These are phyloP conservation scores for Bedellia somnulentella DNA, from an alignment of 2,888 invertebrate species.

Conservation along the genomic window DNA sequence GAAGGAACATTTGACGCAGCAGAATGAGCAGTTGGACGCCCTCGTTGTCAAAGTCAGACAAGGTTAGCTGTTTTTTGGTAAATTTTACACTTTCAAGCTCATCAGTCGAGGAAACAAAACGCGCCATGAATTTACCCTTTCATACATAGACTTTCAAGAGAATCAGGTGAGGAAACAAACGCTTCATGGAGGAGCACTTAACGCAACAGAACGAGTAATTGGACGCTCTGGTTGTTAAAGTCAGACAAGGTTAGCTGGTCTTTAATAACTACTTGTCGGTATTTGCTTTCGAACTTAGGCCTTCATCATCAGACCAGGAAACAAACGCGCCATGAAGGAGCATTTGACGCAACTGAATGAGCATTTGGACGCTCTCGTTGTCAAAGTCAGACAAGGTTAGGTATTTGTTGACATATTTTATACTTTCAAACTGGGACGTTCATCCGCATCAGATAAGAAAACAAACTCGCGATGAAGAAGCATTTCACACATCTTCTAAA, in stretches of 20 bases:
- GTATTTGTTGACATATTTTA: no score
- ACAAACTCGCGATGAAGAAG: no score
- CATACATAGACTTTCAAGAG: constrained; percentile 76
- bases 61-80: no score
- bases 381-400: constrained; percentile 62
- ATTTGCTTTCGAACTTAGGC: no score
- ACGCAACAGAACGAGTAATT: constrained; percentile 78
- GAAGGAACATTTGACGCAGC: constrained; percentile 82
- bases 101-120: no score
- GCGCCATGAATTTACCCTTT: no score
- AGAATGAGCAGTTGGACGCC: constrained; percentile 82
- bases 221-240: constrained; percentile 79
- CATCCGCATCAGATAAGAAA: no score
- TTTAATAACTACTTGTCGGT: no score
- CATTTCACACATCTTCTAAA: no score
- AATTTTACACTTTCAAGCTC: no score
- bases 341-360: constrained; percentile 78
- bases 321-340: constrained; percentile 88
- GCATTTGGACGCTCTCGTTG: constrained; percentile 82
- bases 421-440: no score
- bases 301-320: constrained; percentile 69
- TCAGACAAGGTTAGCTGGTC: constrained; percentile 49
- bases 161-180: constrained; percentile 72
- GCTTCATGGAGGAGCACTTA: constrained; percentile 90
- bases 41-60: constrained; percentile 73